Evolutionary conservation across 2,113 vertebrate genomes (phyloP), one percentile per base, ranked within the genome.

Genomic region (Cyprinodon variegatus): DNA sequence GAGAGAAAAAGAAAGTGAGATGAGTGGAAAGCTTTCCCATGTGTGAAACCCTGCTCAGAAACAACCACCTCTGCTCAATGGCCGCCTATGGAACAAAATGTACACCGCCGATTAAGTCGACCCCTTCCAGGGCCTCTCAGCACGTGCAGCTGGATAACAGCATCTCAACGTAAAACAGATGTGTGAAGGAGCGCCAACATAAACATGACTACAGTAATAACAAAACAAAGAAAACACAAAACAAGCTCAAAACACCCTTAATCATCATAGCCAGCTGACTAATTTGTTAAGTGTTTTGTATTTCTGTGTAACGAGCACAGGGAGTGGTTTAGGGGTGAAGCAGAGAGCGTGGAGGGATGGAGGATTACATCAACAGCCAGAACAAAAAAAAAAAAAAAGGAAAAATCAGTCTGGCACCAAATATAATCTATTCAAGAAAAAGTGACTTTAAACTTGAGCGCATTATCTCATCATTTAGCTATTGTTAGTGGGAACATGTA

Each of bases 151-250:
- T 46, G 6, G 66, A 38, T 48, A 79, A 63, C 65, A 76, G 74
- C 79, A 70, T 53, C 41, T 68, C 62, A 74, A 92, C 87, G 85
- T 81, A 29, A 85, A 90, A 73, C 93, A 92, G 88, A 93, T 93
- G 91, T 82, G 67, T 68, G 64, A 41, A 77, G 79, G 76, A 61
- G 70, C 75, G 77, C 65, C 14, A 70, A 79, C 76, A 76, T 61
- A 89, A 85, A 86, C 71, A 78, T 38, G 37, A 62, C 20, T 50
- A 39, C 1, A 57, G 74, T 17, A 59, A 75, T 78, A 77, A 70
- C 45, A 53, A 53, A 85, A 80, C 74, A 29, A 7, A 57, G n/a
- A 4, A 57, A 57, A 41, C 41, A 41, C 20, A 57, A 14, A 8
- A 3, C 82, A 73, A 29, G 29, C 29, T 72, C 75, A 73, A 72